These are phyloP conservation scores for Achlya flavicornis DNA, from an alignment of 2,888 invertebrate genomes.

Conservation along the genomic window DNA sequence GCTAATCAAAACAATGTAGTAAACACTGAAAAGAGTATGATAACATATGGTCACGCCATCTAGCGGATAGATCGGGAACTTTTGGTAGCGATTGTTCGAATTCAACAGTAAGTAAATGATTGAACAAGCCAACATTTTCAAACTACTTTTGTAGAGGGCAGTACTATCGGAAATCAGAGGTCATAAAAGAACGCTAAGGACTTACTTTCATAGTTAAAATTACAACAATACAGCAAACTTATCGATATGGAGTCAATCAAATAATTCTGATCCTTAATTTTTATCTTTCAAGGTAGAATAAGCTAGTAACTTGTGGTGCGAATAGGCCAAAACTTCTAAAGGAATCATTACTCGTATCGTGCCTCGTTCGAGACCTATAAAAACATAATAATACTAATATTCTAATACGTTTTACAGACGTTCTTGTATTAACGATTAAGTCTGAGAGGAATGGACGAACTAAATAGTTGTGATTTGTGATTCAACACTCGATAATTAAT, in stretches of 20 bases:
- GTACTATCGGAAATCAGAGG: not conserved
- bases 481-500: not conserved
- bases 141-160: not conserved
- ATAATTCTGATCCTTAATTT: not conserved
- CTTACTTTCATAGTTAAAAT: not conserved
- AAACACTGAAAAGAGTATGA: not conserved
- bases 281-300: not conserved
- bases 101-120: constrained; percentile 10
- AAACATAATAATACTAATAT: not conserved
- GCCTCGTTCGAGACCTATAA: not conserved
- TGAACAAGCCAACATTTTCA: constrained; percentile 2
- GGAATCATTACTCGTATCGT: not conserved
- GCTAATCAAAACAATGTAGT: not conserved
- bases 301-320: not conserved
- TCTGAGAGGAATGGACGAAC: not conserved
- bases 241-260: not conserved
- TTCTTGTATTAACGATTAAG: constrained; percentile 31
- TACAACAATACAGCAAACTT: not conserved
- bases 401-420: constrained; percentile 39
- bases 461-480: not conserved
- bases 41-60: constrained; percentile 31
- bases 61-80: constrained; percentile 26
- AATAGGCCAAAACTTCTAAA: not conserved
- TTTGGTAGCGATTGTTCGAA: constrained; percentile 29
- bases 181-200: too few species aligned